Percentiles rank a stretch among this genome's conserved stretches.
Evolutionary conservation across 2,797 vertebrate genomes (phyloP).

Genomic region (Perodicticus potto): DNA sequence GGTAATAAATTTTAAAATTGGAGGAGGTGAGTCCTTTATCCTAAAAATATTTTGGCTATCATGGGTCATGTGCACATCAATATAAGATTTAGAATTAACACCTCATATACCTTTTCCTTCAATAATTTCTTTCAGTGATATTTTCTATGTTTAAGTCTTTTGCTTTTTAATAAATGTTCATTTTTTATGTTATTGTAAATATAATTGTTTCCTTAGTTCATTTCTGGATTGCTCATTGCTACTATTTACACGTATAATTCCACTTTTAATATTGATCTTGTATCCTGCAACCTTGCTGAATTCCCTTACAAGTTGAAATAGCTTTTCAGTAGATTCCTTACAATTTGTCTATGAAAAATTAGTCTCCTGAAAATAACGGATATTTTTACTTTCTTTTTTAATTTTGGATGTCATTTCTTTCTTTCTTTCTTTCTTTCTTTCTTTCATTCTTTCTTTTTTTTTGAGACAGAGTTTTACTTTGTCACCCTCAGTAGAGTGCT

Average conservation of each 20-base stretch:
- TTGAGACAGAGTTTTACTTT: too few relatives aligned
- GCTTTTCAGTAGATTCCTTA: not conserved
- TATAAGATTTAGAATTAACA: not conserved
- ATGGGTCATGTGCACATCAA: not conserved
- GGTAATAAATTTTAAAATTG: not conserved
- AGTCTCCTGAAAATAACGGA: not conserved
- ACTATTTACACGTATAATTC: not conserved
- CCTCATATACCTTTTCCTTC: not conserved
- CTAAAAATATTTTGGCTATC: not conserved
- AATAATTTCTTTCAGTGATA: not conserved
- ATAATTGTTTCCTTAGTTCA: not conserved
- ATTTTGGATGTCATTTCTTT: not conserved
- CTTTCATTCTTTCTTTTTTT: not conserved
- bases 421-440: not conserved
- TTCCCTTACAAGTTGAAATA: not conserved
- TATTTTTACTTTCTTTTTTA: not conserved
- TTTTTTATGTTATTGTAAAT: not conserved
- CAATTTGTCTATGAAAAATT: not conserved
- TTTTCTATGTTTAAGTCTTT: not conserved
- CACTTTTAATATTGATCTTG: not conserved
- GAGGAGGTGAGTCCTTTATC: not conserved
- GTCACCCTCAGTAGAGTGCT: too few relatives aligned
- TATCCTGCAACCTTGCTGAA: not conserved
- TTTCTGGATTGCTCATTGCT: not conserved
- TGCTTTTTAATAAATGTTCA: not conserved